A percentile compares a stretch with the other conserved stretches of the same genome.
These are phyloP conservation scores for Pipistrellus pipistrellus DNA, from an alignment of 2,797 vertebrate genomes.

Conservation along the genomic window DNA sequence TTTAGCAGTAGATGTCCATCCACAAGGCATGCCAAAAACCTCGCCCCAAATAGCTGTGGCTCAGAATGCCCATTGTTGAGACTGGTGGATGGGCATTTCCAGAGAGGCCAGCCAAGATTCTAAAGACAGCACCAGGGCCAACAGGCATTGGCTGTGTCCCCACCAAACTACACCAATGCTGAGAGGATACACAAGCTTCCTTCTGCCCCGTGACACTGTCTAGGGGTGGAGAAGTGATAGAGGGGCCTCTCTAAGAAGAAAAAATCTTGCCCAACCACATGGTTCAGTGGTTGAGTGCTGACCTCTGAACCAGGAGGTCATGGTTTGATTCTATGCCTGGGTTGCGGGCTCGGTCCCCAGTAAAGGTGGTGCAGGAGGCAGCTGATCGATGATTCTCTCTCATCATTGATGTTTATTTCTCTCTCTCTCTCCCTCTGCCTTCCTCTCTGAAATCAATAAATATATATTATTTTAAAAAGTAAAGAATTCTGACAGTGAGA, in stretches of 20 bases:
- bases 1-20: background rate
- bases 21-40: background rate
- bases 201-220: background rate
- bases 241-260: background rate
- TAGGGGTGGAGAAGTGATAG: background rate
- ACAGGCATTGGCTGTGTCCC: background rate
- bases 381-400: no score
- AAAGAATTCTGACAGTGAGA: background rate
- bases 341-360: no score
- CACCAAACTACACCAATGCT: background rate
- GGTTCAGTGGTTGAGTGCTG: no score
- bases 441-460: no score
- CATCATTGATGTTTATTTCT: no score
- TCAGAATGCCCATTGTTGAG: background rate
- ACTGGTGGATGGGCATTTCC: background rate
- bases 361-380: no score
- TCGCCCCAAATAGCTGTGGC: background rate
- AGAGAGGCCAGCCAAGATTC: background rate
- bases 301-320: no score
- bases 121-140: background rate
- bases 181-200: background rate
- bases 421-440: no score
- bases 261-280: no score
- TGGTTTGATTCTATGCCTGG: no score
- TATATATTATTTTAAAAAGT: no score